Base-by-base conservation (phyloP, 2,797 vertebrate species). In the Anguilla pacifica region DNA sequence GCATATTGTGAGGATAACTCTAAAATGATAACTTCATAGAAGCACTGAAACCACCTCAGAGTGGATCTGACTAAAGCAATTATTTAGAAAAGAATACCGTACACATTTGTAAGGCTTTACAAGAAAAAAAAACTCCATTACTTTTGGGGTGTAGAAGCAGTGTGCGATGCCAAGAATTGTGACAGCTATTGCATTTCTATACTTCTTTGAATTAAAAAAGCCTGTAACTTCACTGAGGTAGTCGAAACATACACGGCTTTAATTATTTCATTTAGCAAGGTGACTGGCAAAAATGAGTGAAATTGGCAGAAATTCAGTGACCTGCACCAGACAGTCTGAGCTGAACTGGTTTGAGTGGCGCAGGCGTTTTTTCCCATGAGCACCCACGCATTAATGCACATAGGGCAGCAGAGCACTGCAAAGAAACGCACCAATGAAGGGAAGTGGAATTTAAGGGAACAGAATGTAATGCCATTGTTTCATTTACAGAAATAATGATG, bases 341-440 rank as follows among this genome's bases (percentile, higher is more conserved):
- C 28, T 17, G 10, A 74, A 98, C 98, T 96, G 5, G 93, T 90
- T 95, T 94, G 70, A 98, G 91, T 0, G 94, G 96, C 88, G 96
- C 90, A 92, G 96, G 95, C 89, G 97, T 97, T 93, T 96, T 98
- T 6, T 97, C 98, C 13, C 55, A 17, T 98, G 83, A 97, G 97
- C 61, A 98, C 94, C 86, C 97, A 96, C 0, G 98, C 97, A 91
- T 67, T 99, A 6, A 94, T 92, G 89, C 94, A 97, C 64, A 98
- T 94, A 0, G 85, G 82, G 6, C 22, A 89, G 67, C 61, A 86
- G 31, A 82, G 89, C 88, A 49, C 86, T 82, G 90, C 64, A 92
- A 43, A 89, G 89, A 90, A 89, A 87, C 90, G 87, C 49, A 90
- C 39, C 53, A 85, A 51, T 61, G 17, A 17, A 74, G 31, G 9